These are phyloP conservation scores for Chironomus striatipennis DNA, from an alignment of 1,140 invertebrate species.

Conservation along the genomic window DNA sequence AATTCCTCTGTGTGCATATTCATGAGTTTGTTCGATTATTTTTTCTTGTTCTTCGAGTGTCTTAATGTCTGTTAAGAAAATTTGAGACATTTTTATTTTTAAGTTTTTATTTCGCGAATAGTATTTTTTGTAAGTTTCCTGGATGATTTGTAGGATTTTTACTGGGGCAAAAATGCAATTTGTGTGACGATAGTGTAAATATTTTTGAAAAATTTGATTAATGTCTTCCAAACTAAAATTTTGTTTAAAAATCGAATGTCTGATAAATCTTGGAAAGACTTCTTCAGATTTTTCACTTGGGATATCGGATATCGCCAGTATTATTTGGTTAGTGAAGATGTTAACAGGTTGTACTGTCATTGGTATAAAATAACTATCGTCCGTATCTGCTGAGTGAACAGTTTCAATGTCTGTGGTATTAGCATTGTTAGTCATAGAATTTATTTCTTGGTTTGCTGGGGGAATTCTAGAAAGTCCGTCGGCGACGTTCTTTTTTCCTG, in stretches of 20 bases:
- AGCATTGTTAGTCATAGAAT: not conserved
- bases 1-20: slow-evolving; percentile 36
- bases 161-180: slow-evolving; percentile 28
- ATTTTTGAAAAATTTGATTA: slow-evolving; percentile 29
- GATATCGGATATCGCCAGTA: slow-evolving; percentile 25
- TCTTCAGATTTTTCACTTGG: slow-evolving; percentile 26
- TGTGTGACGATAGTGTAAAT: slow-evolving; percentile 26
- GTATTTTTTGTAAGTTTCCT: slow-evolving; percentile 26
- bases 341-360: slow-evolving; percentile 29
- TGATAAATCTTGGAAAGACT: slow-evolving; percentile 27
- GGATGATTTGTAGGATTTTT: slow-evolving; percentile 26
- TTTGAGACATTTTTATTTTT: slow-evolving; percentile 30
- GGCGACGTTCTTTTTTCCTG: slow-evolving; percentile 32
- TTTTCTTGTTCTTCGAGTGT: slow-evolving; percentile 31
- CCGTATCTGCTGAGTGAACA: slow-evolving; percentile 21
- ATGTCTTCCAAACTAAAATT: slow-evolving; percentile 26
- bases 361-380: slow-evolving; percentile 26
- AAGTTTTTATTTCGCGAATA: slow-evolving; percentile 30
- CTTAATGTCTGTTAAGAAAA: slow-evolving; percentile 31
- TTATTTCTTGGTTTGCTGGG: too few relatives aligned
- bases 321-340: slow-evolving; percentile 27
- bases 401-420: slow-evolving; percentile 10
- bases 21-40: slow-evolving; percentile 34
- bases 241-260: slow-evolving; percentile 25
- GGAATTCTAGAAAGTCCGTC: not conserved